phyloP scores from a whole-genome alignment of 1,140 invertebrate genomes.

The Bursaphelenchus mucronatus region DNA sequence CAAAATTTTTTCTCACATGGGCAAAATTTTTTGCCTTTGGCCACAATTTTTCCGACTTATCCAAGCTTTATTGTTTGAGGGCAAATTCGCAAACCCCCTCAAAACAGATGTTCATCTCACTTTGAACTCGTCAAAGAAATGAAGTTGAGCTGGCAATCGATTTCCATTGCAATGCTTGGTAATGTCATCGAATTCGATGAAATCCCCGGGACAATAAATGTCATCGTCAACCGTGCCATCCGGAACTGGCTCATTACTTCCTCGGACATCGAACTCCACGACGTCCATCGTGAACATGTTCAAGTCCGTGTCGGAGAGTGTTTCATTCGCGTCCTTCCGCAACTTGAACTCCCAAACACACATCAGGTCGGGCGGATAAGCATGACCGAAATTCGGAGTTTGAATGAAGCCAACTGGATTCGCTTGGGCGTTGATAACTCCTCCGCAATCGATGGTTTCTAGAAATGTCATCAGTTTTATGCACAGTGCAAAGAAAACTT shows the following conservation, averaged over 20 bases:
- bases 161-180: conserved; percentile 34
- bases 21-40: too few species aligned
- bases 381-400: conserved; percentile 55
- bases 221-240: conserved; percentile 1
- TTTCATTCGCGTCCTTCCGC: conserved; percentile 17
- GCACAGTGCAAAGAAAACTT: too few species aligned
- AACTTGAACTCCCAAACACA: conserved; percentile 63
- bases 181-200: conserved; percentile 31
- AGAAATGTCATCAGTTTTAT: conserved; percentile 23
- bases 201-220: conserved; percentile 2
- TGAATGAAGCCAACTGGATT: conserved; percentile 37
- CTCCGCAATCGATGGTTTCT: conserved; percentile 57
- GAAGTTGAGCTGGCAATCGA: conserved; percentile 20
- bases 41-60: too few species aligned
- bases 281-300: background rate
- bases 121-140: conserved; percentile 10
- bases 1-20: too few species aligned
- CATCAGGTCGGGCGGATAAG: conserved; percentile 54
- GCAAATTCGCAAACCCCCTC: too few species aligned
- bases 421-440: conserved; percentile 33
- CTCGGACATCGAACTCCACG: background rate
- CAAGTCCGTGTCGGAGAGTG: conserved; percentile 5
- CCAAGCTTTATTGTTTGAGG: too few species aligned
- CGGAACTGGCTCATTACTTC: background rate
- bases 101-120: too few species aligned